Base-by-base conservation (phyloP, 2,797 vertebrate species). In the Sebastes cheni region DNA sequence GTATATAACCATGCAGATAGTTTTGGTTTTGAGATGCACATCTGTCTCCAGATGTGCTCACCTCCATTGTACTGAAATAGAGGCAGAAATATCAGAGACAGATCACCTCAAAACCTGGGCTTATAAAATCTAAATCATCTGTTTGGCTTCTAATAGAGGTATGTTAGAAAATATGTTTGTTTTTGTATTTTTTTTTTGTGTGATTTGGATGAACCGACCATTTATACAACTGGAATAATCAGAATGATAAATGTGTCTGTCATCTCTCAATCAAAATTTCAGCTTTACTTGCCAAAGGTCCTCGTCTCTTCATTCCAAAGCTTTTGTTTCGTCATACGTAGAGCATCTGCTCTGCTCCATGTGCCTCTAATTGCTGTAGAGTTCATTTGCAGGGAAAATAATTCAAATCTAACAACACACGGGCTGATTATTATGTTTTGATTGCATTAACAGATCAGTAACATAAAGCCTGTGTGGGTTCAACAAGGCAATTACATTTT, bases 341-440 rank as follows among this genome's bases (percentile, higher is more conserved):
- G 32, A 73, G 7, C 39, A 70, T 67, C 59, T 27, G 58, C 54
- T 79, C 73, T 54, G 58, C 64, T 88, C 76, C 70, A 32, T 79
- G 72, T 80, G 32, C 74, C 30, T 54, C 25, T 67, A 74, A 83
- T 86, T 82, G 29, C n/a, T 52, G 3, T 4, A 36, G 79, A 22
- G 22, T 60, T 42, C 1, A 58, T 79, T 71, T 81, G 32, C 72
- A 58, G 6, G 23, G 23, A 62, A 67, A 64, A 77, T 75, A 39
- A 80, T 82, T 84, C 2, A 75, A 3, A 74, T 79, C 81, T 79
- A 83, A 84, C 2, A 14, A 67, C 54, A 67, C 52, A 55, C 8
- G 14, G 5, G 30, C 46, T 79, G 55, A 86, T 67, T 60, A 58
- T 36, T 16, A 46, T 83, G 75, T 82, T 87, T 79, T 71, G 29